phyloP scores from a whole-genome alignment of 2,113 vertebrate genomes.

The Ellobius talpinus region DNA sequence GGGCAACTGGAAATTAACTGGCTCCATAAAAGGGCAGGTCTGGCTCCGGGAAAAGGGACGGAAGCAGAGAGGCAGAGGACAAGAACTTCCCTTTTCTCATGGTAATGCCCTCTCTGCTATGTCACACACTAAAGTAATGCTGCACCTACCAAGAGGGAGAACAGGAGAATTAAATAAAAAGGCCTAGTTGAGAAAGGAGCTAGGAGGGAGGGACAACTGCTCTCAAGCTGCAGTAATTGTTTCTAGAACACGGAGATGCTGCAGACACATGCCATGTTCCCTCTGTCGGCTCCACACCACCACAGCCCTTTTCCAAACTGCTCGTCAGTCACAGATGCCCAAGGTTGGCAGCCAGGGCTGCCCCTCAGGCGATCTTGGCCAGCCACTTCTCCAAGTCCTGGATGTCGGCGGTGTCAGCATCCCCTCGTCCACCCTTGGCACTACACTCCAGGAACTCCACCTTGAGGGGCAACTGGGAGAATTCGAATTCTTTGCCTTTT shows the following conservation, averaged over 20 bases:
- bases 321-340: background rate
- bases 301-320: background rate
- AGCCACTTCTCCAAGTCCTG: constrained; percentile 92
- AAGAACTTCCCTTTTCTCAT: background rate
- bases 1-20: background rate
- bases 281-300: background rate
- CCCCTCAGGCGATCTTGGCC: constrained; percentile 89
- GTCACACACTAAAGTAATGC: background rate
- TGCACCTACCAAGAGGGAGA: background rate
- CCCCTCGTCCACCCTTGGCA: constrained; percentile 90
- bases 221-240: background rate
- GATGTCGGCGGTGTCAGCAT: constrained; percentile 89
- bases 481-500: constrained; percentile 97
- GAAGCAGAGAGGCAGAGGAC: background rate
- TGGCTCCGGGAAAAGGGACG: background rate
- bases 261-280: background rate
- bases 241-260: constrained; percentile 48
- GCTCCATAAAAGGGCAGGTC: background rate
- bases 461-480: constrained; percentile 94
- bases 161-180: background rate
- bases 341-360: rapidly evolving
- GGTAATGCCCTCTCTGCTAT: background rate
- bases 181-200: background rate
- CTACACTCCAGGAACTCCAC: constrained; percentile 98
- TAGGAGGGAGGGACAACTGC: background rate